A percentile compares a stretch with the other conserved stretches of the same genome.
phyloP scores from a whole-genome alignment of 2,797 vertebrate species.

The Taenioides sp. region DNA sequence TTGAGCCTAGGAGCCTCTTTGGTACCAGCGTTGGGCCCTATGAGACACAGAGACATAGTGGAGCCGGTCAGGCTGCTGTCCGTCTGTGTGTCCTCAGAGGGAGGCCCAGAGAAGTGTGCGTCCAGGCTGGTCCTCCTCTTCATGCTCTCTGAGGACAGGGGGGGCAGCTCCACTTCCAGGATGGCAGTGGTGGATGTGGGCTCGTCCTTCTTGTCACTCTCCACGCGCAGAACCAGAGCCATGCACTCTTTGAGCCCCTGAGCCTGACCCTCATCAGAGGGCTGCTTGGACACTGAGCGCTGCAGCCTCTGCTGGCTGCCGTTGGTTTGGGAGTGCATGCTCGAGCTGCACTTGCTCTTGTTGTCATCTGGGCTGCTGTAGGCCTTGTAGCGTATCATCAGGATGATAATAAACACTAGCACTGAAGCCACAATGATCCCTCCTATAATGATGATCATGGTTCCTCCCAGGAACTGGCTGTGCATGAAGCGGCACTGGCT shows the following conservation, averaged over 20 bases:
- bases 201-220: constrained; percentile 73
- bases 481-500: constrained; percentile 87
- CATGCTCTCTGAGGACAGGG: constrained; percentile 55
- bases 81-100: constrained; percentile 80
- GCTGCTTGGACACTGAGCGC: constrained; percentile 72
- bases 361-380: constrained; percentile 79
- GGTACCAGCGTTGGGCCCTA: constrained; percentile 75
- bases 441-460: constrained; percentile 88
- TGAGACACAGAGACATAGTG: constrained; percentile 88
- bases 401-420: constrained; percentile 93
- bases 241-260: constrained; percentile 72
- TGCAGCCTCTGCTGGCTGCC: constrained; percentile 74
- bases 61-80: constrained; percentile 83
- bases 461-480: constrained; percentile 87
- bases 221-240: constrained; percentile 78
- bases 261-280: constrained; percentile 66
- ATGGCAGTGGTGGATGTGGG: constrained; percentile 47
- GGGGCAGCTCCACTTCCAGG: constrained; percentile 67
- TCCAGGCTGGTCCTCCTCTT: constrained; percentile 76
- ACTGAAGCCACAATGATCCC: constrained; percentile 86
- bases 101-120: constrained; percentile 70
- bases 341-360: constrained; percentile 77
- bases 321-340: constrained; percentile 85
- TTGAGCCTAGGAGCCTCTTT: constrained; percentile 74
- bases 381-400: constrained; percentile 95